Evolutionary conservation across 2,113 vertebrate species (phyloP).

Genomic region (Xiphias gladius): DNA sequence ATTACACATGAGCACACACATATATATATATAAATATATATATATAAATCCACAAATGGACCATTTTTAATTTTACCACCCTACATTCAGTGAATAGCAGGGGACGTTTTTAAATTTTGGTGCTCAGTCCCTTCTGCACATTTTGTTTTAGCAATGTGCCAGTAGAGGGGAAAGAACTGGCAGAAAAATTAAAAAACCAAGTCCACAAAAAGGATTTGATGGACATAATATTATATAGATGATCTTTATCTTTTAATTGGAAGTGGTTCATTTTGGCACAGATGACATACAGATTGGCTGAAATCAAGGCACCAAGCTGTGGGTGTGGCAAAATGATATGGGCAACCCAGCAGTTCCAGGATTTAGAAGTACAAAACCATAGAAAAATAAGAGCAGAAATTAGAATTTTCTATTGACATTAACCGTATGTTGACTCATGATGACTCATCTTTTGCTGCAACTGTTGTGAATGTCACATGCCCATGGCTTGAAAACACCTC

Average conservation of each 20-base stretch:
- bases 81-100: constrained; percentile 19
- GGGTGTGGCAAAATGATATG: constrained; percentile 50
- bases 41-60: constrained; percentile 13
- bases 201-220: constrained; percentile 46
- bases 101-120: constrained; percentile 19
- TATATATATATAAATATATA: too few species aligned
- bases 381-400: constrained; percentile 9
- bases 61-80: constrained; percentile 8
- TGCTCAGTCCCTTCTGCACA: constrained; percentile 47
- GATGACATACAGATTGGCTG: constrained; percentile 26
- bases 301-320: constrained; percentile 28
- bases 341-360: constrained; percentile 26
- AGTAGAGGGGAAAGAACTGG: constrained; percentile 45
- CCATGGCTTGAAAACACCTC: not conserved
- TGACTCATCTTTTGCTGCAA: not conserved
- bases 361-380: constrained; percentile 29
- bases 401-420: constrained; percentile 11
- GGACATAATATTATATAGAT: constrained; percentile 45
- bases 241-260: constrained; percentile 54
- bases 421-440: not conserved
- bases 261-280: constrained; percentile 60
- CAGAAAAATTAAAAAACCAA: constrained; percentile 7
- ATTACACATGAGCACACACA: not conserved
- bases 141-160: constrained; percentile 47
- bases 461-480: constrained; percentile 6